phyloP scores from a whole-genome alignment of 2,113 vertebrate genomes.

The Gallinago media region DNA sequence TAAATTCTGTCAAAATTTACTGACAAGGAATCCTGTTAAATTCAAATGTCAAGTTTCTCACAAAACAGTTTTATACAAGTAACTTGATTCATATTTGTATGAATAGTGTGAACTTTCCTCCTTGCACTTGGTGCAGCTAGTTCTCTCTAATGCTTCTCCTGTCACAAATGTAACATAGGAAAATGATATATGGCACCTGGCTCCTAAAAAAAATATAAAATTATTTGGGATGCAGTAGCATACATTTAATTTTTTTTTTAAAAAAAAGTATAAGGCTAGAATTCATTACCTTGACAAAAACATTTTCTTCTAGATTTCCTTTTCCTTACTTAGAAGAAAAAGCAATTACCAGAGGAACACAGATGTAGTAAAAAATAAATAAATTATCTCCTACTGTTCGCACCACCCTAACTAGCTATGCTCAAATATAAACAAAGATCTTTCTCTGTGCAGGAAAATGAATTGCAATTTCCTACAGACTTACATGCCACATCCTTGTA shows the following conservation, averaged over 20 bases:
- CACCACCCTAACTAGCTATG: background rate
- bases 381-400: background rate
- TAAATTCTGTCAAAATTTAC: background rate
- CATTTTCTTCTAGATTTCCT: background rate
- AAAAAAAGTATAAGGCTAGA: background rate
- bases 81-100: background rate
- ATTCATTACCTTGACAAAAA: background rate
- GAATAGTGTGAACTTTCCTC: background rate
- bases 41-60: background rate
- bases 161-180: accelerated
- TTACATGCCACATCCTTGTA: background rate
- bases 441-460: background rate
- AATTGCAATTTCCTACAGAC: background rate
- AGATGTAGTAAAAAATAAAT: background rate
- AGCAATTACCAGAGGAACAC: background rate
- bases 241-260: background rate
- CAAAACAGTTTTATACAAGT: background rate
- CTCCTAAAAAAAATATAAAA: background rate
- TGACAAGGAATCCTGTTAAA: background rate
- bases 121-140: background rate
- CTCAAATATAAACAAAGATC: background rate
- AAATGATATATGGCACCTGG: background rate
- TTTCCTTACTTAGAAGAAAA: background rate
- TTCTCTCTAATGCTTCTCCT: background rate
- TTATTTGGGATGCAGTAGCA: background rate